Evolutionary conservation across 2,113 vertebrate species (phyloP), one percentile per base, ranked within the genome.

Genomic region (Platichthys flesus): DNA sequence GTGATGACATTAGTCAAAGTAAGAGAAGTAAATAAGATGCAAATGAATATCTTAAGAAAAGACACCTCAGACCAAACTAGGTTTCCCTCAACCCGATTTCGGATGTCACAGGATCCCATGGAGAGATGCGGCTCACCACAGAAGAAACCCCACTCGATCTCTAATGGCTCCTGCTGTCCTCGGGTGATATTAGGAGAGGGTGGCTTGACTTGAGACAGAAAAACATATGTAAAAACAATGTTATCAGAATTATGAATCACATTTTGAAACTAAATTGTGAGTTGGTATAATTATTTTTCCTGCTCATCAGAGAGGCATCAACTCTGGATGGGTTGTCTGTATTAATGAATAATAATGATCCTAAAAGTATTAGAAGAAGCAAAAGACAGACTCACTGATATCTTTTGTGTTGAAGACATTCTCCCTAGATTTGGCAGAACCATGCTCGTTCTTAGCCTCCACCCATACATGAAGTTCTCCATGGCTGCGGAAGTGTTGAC

Each of bases 401-500:
- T 83, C 0, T 56, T 23, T 70, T 2, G 84, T 70, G 6, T 90
- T 40, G 54, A 93, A 87, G 21, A 60, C 4, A 35, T 9, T 8
- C 2, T 2, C 2, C 3, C 42, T 0, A 66, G 93, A 94, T 31
- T 24, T 70, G 23, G 7, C 61, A 59, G 42, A 78, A 37, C 87
- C 87, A 0, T 84, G 0, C 52, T 75, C 62, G 65, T 85, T 88
- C 23, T 35, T 1, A 8, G 86, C 84, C 45, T 72, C 55, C 20
- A 93, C 85, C 93, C 92, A 93, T 78, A 94, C 90, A 24, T 0
- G 6, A 55, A 93, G 76, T 3, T 76, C 2, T 47, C 8, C 72
- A 15, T 66, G 23, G 3, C 24, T 69, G 10, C 0, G 0, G 59
- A 77, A 89, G 0, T 70, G 0, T 10, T 31, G 0, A 23, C 90